Base-by-base conservation (phyloP, 2,797 vertebrate species). In the Chromis chromis region DNA sequence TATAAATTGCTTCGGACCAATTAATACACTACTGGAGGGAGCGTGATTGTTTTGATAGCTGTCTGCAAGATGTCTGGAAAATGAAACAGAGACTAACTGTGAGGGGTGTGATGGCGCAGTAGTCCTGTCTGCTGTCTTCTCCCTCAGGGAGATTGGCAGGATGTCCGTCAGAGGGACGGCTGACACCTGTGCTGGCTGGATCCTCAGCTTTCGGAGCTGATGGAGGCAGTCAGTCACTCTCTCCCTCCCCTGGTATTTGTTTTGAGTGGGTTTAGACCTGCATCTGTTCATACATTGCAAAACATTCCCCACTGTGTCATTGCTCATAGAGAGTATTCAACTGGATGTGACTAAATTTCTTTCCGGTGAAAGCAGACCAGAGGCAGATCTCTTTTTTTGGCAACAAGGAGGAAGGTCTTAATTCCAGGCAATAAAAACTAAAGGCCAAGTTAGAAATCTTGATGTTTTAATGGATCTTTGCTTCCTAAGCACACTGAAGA, bases 31-130 rank as follows among this genome's bases (percentile, higher is more conserved):
- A 61, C 73, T 48, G 46, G 39, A 75, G 33, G 33, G 28, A 74
- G 72, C 67, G 28, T 70, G 73, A 80, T 71, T 86, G 80, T 88
- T 89, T 88, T 86, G 84, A 89, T 86, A 79, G 83, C 72, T 86
- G 76, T 78, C 76, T 66, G 52, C 60, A 66, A 66, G 52, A 74
- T 21, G 52, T 75, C 66, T 81, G 60, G 66, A 72, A 72, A 78
- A 73, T 59, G 57, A 78, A 86, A 81, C 58, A 4, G 73, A 73
- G 81, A 79, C 69, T 40, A 50, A 76, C 57, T 62, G 71, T 1
- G 59, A 81, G 59, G 31, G 60, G 25, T 79, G 57, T 76, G 69
- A 83, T 74, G 70, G 77, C 58, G 42, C 67, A 53, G 50, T 22
- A 57, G 39, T 65, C 69, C 74, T 76, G 70, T 74, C 74, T 63